Base-by-base conservation (phyloP, 2,113 vertebrate genomes). In the Dicrurus megarhynchus region DNA sequence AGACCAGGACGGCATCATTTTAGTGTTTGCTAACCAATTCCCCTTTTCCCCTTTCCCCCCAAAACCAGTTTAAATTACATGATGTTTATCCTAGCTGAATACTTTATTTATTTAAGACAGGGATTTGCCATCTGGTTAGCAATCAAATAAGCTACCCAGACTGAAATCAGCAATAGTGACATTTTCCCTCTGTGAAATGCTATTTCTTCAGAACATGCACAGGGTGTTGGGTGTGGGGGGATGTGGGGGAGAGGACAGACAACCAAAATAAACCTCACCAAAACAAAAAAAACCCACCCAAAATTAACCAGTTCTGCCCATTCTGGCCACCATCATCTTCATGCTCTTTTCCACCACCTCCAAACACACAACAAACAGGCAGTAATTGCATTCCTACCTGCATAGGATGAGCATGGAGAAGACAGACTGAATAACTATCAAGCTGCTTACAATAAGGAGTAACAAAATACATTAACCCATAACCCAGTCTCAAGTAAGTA, bases 51-150 rank as follows among this genome's bases (percentile, higher is more conserved):
- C n/a, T 30, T 11, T 30, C 6, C 13, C 56, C 14, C 7, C 1
- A 10, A 85, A 70, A 2, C 1, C 32, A 84, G 33, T 42, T 74
- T 49, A 70, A 85, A 63, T 79, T 23, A 59, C 42, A 27, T 13
- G 14, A 17, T 69, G 46, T 80, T 90, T 76, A 92, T 85, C n/a
- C 37, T 80, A 69, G 22, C 16, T 68, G 20, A 44, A 65, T 37
- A 59, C 33, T 30, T 42, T 60, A 37, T 75, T 87, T 46, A 84
- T 77, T 75, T 6, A 67, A 87, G 50, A 74, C 20, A 32, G 33
- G 28, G 61, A 83, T 86, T 59, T 78, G 49, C 30, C 64, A 84
- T 81, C 90, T 88, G 59, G 13, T 42, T 53, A 91, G 56, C 47
- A 70, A 90, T 37, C 55, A 73, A 89, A 74, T 44, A 79, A 93